Conservation (phyloP, 2,113 vertebrate species). For the Psettodes erumei region DNA sequence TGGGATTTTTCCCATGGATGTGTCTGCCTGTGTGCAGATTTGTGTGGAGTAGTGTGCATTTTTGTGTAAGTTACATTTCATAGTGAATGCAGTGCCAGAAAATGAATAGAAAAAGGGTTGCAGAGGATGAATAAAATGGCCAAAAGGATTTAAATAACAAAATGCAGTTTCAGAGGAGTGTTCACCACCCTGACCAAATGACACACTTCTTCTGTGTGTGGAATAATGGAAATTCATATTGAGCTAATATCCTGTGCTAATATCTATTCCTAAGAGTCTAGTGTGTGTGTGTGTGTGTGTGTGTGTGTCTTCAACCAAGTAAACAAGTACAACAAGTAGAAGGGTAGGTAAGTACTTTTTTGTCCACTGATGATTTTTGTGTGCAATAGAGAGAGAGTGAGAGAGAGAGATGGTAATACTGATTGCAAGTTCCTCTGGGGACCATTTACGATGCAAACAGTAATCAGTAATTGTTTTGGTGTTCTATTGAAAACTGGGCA, state of each 20-base stretch:
- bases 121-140: neutral
- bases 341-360: constrained; percentile 38
- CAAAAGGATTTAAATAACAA: neutral
- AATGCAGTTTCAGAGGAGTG: neutral
- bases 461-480: constrained; percentile 33
- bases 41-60: neutral
- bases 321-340: constrained; percentile 22
- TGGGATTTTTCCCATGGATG: neutral
- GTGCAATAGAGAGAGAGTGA: neutral
- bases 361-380: constrained; percentile 23
- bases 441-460: constrained; percentile 26
- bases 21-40: neutral
- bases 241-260: constrained; percentile 59
- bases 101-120: neutral
- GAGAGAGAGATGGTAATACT: constrained; percentile 19
- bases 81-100: constrained; percentile 1
- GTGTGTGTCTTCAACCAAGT: too few relatives aligned
- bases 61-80: neutral
- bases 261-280: constrained; percentile 26
- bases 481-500: constrained; percentile 5
- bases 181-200: neutral
- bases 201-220: neutral
- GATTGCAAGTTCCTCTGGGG: constrained; percentile 19
- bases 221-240: constrained; percentile 35
- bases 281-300: constrained; percentile 44